Conservation (phyloP, 2,797 vertebrate species). For the Picus viridis region DNA sequence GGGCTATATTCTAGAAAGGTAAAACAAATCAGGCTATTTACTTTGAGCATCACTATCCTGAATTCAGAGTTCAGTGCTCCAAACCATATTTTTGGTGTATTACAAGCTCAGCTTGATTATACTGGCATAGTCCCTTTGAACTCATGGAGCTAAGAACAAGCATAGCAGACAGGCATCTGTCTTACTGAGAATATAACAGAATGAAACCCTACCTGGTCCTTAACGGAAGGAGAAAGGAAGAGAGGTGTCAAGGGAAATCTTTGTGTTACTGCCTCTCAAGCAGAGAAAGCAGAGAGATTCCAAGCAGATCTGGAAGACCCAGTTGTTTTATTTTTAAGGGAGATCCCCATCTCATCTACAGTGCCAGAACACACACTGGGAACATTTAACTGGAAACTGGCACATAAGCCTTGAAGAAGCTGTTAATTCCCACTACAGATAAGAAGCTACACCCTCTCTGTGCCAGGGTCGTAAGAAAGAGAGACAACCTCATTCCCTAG, state of each 20-base stretch:
- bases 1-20: neutral
- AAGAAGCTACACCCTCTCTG: neutral
- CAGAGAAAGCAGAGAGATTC: neutral
- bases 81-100: neutral
- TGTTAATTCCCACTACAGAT: neutral
- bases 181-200: neutral
- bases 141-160: neutral
- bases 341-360: slow-evolving; percentile 36
- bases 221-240: neutral
- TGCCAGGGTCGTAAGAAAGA: neutral
- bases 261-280: neutral
- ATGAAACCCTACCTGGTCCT: neutral
- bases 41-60: neutral
- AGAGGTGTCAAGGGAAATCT: slow-evolving; percentile 26
- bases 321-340: slow-evolving; percentile 35
- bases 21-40: neutral
- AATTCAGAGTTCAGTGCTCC: neutral
- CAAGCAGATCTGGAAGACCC: slow-evolving; percentile 16
- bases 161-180: neutral
- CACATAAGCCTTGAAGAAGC: neutral
- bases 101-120: neutral
- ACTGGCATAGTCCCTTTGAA: neutral
- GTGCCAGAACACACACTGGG: slow-evolving; percentile 29
- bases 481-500: slow-evolving; percentile 19
- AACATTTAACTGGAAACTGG: slow-evolving; percentile 34